Evolutionary conservation across 2,797 vertebrate species (phyloP), one percentile per base, ranked within the genome.

Genomic region (Threskiornis aethiopicus): DNA sequence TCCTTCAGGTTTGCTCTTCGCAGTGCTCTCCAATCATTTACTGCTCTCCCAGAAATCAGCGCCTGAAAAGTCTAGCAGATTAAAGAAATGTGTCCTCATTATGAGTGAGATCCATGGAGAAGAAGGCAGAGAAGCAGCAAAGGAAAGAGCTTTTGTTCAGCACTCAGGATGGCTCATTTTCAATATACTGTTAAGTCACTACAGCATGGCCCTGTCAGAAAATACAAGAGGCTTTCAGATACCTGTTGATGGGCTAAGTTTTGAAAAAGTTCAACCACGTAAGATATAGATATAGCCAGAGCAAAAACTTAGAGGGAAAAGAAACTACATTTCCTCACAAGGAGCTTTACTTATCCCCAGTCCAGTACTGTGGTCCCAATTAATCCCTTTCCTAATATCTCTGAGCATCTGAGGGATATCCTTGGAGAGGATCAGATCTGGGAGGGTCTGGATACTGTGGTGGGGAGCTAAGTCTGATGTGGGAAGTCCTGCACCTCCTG

Each of bases 291-390:
- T 65, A 46, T 4, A 78, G 44, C 39, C 51, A n/a, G 37, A 31
- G 22, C 13, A 9, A 79, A 31, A 70, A 65, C 28, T 37, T 46
- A 75, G 55, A 51, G 17, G 26, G 51, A 31, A 62, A 87, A 65
- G 15, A 10, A 46, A 9, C 33, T 49, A 3, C 12, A 2, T 61
- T 66, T 72, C 31, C 11, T 13, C 8, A 6, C 11, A 21, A 47
- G 47, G 31, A 77, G 13, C 33, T 12, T 75, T 10, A 15, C 17
- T 31, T 26, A 15, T 19, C 19, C 20, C 16, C 12, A 6, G 12
- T 16, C 33, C 39, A 8, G 21, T 8, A 24, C 21, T 1, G 0
- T 12, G 39, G 37, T 14, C 39, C 46, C 31, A 37, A 1, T 1
- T 22, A 52, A n/a, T 62, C 41, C 55, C 42, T 52, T 14, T 19